These are phyloP conservation scores for Apis cerana DNA, from an alignment of 1,140 invertebrate genomes.

Conservation along the genomic window DNA sequence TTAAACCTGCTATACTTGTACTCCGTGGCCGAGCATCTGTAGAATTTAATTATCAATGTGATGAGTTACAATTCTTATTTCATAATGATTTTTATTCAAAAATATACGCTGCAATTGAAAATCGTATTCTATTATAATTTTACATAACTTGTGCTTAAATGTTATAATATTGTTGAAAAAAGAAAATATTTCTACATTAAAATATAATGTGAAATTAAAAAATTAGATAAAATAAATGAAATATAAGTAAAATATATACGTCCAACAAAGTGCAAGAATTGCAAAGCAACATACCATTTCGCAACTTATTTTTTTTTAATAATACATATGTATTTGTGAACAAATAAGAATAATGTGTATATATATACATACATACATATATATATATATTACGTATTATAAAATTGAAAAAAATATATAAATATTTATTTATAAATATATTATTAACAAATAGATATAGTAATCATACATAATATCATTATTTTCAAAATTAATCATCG, in stretches of 20 bases:
- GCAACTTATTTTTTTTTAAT: not conserved
- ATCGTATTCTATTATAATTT: too few relatives aligned
- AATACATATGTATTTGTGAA: too few relatives aligned
- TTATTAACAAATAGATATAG: too few relatives aligned
- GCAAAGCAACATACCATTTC: not conserved
- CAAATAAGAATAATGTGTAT: too few relatives aligned
- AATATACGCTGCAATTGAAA: not conserved
- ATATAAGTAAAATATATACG: not conserved
- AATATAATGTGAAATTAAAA: not conserved
- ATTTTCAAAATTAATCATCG: too few relatives aligned
- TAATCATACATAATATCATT: too few relatives aligned
- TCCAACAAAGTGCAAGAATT: not conserved
- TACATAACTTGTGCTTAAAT: not conserved
- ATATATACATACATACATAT: too few relatives aligned
- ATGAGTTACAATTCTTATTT: not conserved
- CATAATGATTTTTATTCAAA: not conserved
- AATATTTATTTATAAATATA: too few relatives aligned
- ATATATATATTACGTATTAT: too few relatives aligned
- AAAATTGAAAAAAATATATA: too few relatives aligned
- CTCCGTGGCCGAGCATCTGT: not conserved
- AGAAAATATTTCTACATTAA: not conserved
- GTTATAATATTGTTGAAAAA: not conserved
- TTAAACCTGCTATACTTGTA: constrained; percentile 19
- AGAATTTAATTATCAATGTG: not conserved
- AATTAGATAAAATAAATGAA: not conserved